These are phyloP conservation scores for Lepidonotus clava DNA, from an alignment of 2,888 invertebrate genomes.

Conservation along the genomic window DNA sequence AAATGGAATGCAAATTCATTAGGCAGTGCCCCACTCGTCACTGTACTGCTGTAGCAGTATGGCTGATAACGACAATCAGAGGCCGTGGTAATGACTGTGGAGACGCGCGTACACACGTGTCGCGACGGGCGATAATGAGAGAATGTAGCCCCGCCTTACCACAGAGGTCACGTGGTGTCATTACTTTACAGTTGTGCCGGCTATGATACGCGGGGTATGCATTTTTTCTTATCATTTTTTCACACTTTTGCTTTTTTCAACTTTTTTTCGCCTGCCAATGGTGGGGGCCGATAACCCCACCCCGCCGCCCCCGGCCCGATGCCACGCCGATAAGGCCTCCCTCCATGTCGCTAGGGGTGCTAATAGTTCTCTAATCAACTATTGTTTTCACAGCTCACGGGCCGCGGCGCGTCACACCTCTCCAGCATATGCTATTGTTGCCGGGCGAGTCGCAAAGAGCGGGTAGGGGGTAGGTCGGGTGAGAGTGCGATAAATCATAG, in stretches of 20 bases:
- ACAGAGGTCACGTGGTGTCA: neutral
- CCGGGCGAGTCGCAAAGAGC: too few species aligned
- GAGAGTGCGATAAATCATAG: neutral
- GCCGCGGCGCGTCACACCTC: neutral
- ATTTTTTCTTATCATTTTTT: neutral
- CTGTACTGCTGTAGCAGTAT: too few species aligned
- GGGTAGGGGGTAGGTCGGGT: neutral
- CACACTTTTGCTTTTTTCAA: neutral
- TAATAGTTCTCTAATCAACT: neutral
- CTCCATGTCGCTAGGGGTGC: neutral
- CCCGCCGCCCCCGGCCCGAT: neutral
- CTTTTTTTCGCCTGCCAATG: neutral
- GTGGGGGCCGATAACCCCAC: neutral
- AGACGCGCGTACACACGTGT: neutral
- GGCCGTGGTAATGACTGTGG: too few species aligned
- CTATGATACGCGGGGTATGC: neutral
- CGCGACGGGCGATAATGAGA: neutral
- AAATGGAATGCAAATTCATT: too few species aligned
- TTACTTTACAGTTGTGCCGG: neutral
- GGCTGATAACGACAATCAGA: too few species aligned
- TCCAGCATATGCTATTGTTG: conserved; percentile 4
- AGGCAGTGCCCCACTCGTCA: too few species aligned
- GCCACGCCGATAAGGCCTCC: neutral
- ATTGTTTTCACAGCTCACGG: conserved; percentile 1
- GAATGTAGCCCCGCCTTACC: neutral